Percentiles rank a stretch among this genome's conserved stretches.
phyloP scores from a whole-genome alignment of 2,113 vertebrate genomes.

The Corynorhinus townsendii region DNA sequence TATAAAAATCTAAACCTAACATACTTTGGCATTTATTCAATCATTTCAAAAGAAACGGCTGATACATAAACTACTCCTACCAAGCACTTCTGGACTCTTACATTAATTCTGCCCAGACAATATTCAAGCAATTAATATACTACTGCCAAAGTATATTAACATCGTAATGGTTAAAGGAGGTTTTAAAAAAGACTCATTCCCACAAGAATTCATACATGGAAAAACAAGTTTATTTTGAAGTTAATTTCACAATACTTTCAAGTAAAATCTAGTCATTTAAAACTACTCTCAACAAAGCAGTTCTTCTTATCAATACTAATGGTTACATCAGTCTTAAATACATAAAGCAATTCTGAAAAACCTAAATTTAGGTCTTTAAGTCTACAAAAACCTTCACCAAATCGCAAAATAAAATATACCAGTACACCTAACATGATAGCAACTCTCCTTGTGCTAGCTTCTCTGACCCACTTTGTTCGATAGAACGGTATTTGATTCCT shows the following conservation, averaged over 20 bases:
- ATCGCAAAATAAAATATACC: neutral
- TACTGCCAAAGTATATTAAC: conserved; percentile 1
- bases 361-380: conserved; percentile 35
- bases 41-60: conserved; percentile 34
- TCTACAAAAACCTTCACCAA: conserved; percentile 49
- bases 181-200: conserved; percentile 41
- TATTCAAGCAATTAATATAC: neutral
- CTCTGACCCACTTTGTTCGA: neutral
- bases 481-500: neutral
- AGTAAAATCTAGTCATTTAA: conserved; percentile 19
- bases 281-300: conserved; percentile 31
- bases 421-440: neutral
- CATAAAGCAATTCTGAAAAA: conserved; percentile 1
- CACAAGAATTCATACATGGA: neutral
- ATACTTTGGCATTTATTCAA: neutral
- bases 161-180: neutral
- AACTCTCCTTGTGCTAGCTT: neutral
- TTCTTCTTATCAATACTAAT: neutral
- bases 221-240: conserved; percentile 36
- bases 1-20: neutral
- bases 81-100: neutral
- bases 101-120: neutral
- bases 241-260: neutral
- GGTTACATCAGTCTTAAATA: neutral
- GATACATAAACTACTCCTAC: neutral